Conservation (phyloP, 37 sponge, comb jelly and placozoan species). For the Petrosia ficiformis region DNA sequence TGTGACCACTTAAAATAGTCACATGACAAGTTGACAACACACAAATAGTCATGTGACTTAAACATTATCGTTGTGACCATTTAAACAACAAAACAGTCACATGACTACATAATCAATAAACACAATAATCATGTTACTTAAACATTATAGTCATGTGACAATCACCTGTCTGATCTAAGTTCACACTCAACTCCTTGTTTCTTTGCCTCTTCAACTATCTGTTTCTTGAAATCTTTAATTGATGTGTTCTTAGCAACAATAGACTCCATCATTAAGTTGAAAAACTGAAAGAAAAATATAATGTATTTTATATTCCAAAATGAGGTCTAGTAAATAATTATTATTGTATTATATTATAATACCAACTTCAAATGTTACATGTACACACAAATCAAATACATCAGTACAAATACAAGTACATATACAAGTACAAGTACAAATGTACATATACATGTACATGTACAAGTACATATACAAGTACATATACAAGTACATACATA, state of each 20-base stretch:
- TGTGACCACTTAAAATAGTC: not conserved
- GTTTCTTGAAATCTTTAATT: conserved; percentile 69
- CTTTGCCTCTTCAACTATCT: conserved; percentile 52
- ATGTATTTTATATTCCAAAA: too few species aligned
- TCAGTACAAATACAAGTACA: too few species aligned
- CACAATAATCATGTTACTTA: too few species aligned
- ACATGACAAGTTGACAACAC: not conserved
- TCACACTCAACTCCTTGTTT: conserved; percentile 40
- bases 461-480: too few species aligned
- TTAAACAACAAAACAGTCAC: not conserved
- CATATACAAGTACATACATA: too few species aligned
- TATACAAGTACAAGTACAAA: too few species aligned
- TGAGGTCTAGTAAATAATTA: too few species aligned
- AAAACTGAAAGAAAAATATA: conserved; percentile 60
- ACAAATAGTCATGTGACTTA: not conserved
- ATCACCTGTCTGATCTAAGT: conserved; percentile 45
- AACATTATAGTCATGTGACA: not conserved
- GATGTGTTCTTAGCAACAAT: conserved; percentile 72
- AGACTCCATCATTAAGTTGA: conserved; percentile 74
- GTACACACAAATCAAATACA: too few species aligned
- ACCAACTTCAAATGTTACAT: too few species aligned
- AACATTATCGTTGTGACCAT: not conserved
- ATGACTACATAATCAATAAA: too few species aligned
- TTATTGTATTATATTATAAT: too few species aligned
- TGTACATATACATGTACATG: too few species aligned